Percentiles rank a stretch among this genome's conserved stretches.
Conservation (phyloP, 2,797 vertebrate species). For the Acanthornis magna region DNA sequence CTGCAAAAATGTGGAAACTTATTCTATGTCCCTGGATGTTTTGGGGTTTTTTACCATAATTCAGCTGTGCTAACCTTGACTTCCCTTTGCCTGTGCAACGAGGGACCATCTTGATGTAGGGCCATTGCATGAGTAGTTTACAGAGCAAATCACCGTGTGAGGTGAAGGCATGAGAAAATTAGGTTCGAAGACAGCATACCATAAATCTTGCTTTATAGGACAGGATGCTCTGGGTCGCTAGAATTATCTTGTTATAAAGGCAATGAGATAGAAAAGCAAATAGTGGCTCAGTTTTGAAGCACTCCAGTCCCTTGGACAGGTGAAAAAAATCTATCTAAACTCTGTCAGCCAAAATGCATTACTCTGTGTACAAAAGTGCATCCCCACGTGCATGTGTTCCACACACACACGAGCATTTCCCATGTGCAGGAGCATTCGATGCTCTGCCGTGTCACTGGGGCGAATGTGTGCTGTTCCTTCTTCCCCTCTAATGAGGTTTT, state of each 20-base stretch:
- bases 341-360: background rate
- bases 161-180: conserved; percentile 15
- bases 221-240: background rate
- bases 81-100: background rate
- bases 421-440: background rate
- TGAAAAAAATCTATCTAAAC: background rate
- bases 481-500: background rate
- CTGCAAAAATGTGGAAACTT: background rate
- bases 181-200: background rate
- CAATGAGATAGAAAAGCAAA: conserved; percentile 40
- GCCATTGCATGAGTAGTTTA: background rate
- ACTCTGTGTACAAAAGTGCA: background rate
- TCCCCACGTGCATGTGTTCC: accelerated
- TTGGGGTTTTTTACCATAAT: background rate
- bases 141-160: conserved; percentile 17
- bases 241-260: conserved; percentile 29
- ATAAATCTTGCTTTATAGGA: conserved; percentile 48
- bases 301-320: background rate
- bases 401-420: no score
- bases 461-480: background rate
- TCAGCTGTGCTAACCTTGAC: background rate
- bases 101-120: background rate
- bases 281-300: background rate
- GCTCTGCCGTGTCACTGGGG: background rate
- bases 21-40: background rate